phyloP scores from a whole-genome alignment of 2,888 invertebrate genomes.

The Trimorus sp. region DNA sequence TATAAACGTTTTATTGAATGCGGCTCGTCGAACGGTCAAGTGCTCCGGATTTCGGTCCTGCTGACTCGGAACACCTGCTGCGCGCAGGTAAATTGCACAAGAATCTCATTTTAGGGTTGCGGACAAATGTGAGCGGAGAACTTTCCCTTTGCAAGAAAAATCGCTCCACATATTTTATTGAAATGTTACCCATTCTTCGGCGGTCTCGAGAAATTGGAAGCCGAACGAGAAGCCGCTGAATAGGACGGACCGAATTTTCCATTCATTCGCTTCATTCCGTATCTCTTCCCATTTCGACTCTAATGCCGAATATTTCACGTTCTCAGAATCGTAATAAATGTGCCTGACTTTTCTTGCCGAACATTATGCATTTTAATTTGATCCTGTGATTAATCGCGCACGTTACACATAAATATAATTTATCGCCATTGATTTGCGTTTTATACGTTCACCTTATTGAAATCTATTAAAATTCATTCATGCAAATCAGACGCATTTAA shows the following conservation, averaged over 20 bases:
- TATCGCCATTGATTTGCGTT: slow-evolving; percentile 47
- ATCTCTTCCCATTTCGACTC: neutral
- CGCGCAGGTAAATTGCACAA: slow-evolving; percentile 66
- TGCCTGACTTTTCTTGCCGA: slow-evolving; percentile 25
- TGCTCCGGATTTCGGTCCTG: slow-evolving; percentile 71
- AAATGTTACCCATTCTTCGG: slow-evolving; percentile 61
- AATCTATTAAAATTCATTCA: slow-evolving; percentile 52
- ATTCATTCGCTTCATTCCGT: slow-evolving; percentile 16
- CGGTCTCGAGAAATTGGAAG: slow-evolving; percentile 67
- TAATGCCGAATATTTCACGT: slow-evolving; percentile 29
- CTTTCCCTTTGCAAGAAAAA: slow-evolving; percentile 78
- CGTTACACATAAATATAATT: slow-evolving; percentile 49
- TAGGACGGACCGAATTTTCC: slow-evolving; percentile 24
- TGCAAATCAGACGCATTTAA: slow-evolving; percentile 55
- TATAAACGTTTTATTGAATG: slow-evolving; percentile 36
- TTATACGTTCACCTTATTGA: slow-evolving; percentile 35
- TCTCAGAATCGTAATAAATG: slow-evolving; percentile 33
- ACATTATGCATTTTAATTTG: slow-evolving; percentile 39
- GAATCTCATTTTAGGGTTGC: slow-evolving; percentile 67
- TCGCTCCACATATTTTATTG: slow-evolving; percentile 75
- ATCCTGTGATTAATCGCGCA: slow-evolving; percentile 43
- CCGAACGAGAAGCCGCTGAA: slow-evolving; percentile 27
- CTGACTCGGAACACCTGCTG: slow-evolving; percentile 61
- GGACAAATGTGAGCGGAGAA: slow-evolving; percentile 65
- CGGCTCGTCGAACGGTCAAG: slow-evolving; percentile 47